Conservation (phyloP, 2,113 vertebrate genomes). For the Aix galericulata region DNA sequence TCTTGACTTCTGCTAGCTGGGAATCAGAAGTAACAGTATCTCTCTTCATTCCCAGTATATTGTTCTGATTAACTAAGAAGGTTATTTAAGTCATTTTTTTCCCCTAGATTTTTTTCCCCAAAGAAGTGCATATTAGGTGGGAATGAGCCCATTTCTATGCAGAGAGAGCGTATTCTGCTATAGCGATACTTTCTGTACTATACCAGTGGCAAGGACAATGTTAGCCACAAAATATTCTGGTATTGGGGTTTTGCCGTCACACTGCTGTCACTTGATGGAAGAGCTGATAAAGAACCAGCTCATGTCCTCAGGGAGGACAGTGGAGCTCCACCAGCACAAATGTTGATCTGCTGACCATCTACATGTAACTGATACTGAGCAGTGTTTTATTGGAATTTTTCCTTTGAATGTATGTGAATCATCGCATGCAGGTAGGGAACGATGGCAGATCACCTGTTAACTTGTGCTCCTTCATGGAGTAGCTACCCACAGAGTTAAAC, state of each 20-base stretch:
- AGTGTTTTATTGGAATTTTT: not conserved
- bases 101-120: not conserved
- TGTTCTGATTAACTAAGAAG: not conserved
- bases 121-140: not conserved
- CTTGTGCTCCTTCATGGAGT: not conserved
- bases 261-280: not conserved
- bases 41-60: not conserved
- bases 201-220: not conserved
- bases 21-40: not conserved
- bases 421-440: not conserved
- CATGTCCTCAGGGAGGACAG: not conserved
- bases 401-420: not conserved
- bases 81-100: not conserved
- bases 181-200: not conserved
- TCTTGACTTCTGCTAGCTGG: not conserved
- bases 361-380: not conserved
- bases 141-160: not conserved
- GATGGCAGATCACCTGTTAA: not conserved
- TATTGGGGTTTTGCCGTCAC: not conserved
- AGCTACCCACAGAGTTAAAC: not conserved
- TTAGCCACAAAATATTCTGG: not conserved
- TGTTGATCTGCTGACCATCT: not conserved
- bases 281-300: not conserved
- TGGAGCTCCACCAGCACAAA: not conserved
- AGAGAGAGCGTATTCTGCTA: not conserved